phyloP scores from a whole-genome alignment of 2,888 invertebrate species.

The Caradrina kadenii region DNA sequence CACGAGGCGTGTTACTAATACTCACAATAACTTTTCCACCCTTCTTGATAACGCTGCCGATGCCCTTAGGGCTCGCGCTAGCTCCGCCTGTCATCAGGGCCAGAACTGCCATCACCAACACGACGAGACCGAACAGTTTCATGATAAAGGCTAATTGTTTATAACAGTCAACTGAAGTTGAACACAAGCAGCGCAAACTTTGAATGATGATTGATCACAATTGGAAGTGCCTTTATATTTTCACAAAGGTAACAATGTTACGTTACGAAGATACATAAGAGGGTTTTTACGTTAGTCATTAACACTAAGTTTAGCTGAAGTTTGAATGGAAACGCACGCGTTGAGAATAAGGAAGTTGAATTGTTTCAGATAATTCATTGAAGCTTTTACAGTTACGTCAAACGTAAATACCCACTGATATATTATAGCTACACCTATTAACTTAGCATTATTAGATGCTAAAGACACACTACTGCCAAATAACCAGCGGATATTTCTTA shows the following conservation, averaged over 20 bases:
- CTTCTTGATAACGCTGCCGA: conserved; percentile 44
- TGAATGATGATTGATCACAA: conserved; percentile 11
- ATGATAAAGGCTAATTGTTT: conserved; percentile 49
- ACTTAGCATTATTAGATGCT: neutral
- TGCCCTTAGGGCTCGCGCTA: conserved; percentile 53
- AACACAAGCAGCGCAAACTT: conserved; percentile 5
- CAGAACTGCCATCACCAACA: conserved; percentile 64
- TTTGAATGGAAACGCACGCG: neutral
- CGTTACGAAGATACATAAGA: neutral
- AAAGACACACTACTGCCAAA: too few relatives aligned
- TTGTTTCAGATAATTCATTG: neutral
- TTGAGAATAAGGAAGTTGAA: conserved; percentile 10
- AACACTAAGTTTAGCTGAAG: conserved; percentile 12
- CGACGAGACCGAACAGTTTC: conserved; percentile 68
- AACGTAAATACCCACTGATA: neutral
- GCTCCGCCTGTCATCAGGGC: conserved; percentile 58
- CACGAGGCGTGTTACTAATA: neutral
- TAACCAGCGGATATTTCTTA: too few relatives aligned
- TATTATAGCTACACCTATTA: too few relatives aligned
- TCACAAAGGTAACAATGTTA: neutral
- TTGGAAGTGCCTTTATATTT: conserved; percentile 22
- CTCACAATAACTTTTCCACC: conserved; percentile 51
- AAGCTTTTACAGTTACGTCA: conserved; percentile 29
- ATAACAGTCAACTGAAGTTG: neutral
- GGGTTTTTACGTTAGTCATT: conserved; percentile 20